Conservation (phyloP, 1,140 invertebrate genomes). For the Dreissena rostriformis region DNA sequence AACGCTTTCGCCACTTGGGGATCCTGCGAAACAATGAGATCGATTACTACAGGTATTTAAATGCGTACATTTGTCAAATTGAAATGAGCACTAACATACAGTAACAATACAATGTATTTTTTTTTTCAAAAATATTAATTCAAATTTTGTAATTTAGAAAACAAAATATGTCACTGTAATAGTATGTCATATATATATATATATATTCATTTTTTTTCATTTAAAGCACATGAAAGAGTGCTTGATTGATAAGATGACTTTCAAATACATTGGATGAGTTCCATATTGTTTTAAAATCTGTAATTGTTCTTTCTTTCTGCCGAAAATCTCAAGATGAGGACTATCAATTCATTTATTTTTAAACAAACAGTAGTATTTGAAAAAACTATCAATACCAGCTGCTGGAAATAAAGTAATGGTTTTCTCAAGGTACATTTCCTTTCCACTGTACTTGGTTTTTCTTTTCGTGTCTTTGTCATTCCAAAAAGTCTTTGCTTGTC, state of each 20-base stretch:
- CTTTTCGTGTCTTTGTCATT: conserved; percentile 61
- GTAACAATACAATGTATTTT: background rate
- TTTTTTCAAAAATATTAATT: too few species aligned
- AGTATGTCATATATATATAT: background rate
- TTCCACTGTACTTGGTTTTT: conserved; percentile 66
- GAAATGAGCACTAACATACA: background rate
- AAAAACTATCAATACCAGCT: conserved; percentile 22
- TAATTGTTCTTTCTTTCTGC: background rate
- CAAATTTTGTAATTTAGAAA: too few species aligned
- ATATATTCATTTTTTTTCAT: background rate
- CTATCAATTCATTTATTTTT: background rate
- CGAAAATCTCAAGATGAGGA: background rate
- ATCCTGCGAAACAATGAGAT: background rate
- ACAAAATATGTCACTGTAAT: too few species aligned
- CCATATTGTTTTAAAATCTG: background rate
- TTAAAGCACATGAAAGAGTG: too few species aligned
- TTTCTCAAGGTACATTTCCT: conserved; percentile 65
- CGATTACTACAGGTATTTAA: background rate
- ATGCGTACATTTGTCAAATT: background rate
- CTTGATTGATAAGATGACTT: background rate
- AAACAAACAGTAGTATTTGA: background rate
- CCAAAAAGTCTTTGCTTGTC: conserved; percentile 69
- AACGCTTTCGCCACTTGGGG: conserved; percentile 14
- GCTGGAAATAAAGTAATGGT: conserved; percentile 53
- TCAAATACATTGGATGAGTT: conserved; percentile 1